A percentile compares a stretch with the other conserved stretches of the same genome.
phyloP scores from a whole-genome alignment of 1,140 invertebrate genomes.

The Metaphire vulgaris region DNA sequence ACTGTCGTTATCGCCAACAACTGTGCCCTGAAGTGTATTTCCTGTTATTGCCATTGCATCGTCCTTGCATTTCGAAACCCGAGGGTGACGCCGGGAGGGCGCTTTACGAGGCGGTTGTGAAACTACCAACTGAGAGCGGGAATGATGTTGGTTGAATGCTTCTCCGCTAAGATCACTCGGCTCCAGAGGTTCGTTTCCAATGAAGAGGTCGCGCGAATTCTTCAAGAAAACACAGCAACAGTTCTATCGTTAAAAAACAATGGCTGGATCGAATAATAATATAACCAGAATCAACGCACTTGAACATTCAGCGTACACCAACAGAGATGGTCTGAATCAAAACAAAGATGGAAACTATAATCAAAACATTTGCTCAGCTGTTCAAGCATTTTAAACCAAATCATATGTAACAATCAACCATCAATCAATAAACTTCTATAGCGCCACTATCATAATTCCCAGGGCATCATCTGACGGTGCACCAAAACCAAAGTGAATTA shows the following conservation, averaged over 20 bases:
- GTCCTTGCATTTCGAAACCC: background rate
- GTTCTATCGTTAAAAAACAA: background rate
- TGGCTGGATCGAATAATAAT: background rate
- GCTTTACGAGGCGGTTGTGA: background rate
- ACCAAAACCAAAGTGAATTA: too few species aligned
- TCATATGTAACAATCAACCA: too few species aligned
- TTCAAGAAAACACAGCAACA: background rate
- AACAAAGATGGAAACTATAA: too few species aligned
- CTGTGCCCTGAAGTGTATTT: too few species aligned
- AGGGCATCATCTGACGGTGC: too few species aligned
- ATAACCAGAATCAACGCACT: background rate
- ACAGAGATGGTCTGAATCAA: background rate
- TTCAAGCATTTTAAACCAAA: background rate
- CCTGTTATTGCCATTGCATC: background rate
- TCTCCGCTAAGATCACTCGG: background rate
- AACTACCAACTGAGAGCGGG: background rate
- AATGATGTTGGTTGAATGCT: background rate
- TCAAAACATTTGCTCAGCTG: too few species aligned
- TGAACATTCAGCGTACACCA: background rate
- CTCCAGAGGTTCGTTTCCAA: background rate
- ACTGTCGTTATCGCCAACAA: too few species aligned
- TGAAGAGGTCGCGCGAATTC: background rate
- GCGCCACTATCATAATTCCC: too few species aligned
- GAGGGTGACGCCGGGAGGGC: background rate
- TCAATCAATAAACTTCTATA: too few species aligned